These are phyloP conservation scores for Melopsittacus undulatus DNA, from an alignment of 2,797 vertebrate species.

Conservation along the genomic window DNA sequence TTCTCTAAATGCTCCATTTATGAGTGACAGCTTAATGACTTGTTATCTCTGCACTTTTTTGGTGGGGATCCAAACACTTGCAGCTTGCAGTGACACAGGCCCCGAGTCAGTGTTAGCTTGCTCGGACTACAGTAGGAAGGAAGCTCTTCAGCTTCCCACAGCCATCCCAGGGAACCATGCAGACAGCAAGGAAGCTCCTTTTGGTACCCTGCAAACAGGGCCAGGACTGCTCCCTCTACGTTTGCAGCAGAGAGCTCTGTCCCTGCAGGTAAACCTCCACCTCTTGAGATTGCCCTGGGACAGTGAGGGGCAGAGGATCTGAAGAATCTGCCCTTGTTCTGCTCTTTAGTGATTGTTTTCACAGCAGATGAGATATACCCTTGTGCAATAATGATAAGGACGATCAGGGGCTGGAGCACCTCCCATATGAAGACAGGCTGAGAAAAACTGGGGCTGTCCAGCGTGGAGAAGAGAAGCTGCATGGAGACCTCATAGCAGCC, in stretches of 20 bases:
- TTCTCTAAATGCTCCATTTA: background rate
- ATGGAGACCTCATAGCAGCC: background rate
- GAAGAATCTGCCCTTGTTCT: background rate
- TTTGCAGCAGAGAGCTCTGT: background rate
- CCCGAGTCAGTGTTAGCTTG: background rate
- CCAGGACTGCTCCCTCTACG: background rate
- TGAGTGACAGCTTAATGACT: background rate
- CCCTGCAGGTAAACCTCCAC: background rate
- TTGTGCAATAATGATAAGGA: background rate
- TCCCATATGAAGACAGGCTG: background rate
- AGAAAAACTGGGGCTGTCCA: background rate
- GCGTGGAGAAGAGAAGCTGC: background rate
- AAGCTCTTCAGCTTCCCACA: background rate
- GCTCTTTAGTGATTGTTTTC: background rate
- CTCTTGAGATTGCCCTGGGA: fast-evolving
- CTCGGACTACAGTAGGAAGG: background rate
- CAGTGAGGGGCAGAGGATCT: background rate
- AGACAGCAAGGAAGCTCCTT: background rate
- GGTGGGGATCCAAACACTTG: background rate
- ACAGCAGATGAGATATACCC: fast-evolving
- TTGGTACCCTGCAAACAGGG: background rate
- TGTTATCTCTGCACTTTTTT: background rate
- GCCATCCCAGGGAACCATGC: too few relatives aligned
- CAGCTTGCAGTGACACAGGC: background rate
- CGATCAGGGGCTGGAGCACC: background rate